Evolutionary conservation across 2,113 vertebrate genomes (phyloP).

Genomic region (Ibidorhyncha struthersii): DNA sequence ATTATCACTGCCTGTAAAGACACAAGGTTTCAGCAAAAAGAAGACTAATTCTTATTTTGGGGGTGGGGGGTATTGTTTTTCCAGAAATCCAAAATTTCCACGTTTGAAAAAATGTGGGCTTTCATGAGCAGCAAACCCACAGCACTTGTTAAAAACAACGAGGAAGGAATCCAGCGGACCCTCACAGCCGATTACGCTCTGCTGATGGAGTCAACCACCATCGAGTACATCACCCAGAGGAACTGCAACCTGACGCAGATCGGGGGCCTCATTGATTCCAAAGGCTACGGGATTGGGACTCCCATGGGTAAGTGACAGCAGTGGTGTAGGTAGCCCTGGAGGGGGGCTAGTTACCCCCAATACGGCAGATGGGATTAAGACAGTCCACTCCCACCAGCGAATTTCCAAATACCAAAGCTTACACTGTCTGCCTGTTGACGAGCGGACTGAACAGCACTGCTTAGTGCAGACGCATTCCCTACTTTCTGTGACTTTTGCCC

Average conservation of each 20-base stretch:
- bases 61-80: neutral
- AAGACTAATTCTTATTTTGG: neutral
- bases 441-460: neutral
- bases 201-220: conserved; percentile 96
- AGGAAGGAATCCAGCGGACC: conserved; percentile 95
- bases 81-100: conserved; percentile 98
- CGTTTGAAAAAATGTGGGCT: conserved; percentile 99
- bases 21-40: neutral
- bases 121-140: conserved; percentile 98
- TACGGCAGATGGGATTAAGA: too few species aligned
- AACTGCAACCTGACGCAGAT: conserved; percentile 99
- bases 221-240: conserved; percentile 92
- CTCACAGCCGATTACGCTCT: conserved; percentile 94
- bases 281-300: conserved; percentile 97
- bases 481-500: neutral
- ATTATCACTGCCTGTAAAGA: neutral
- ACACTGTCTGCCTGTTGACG: accelerated
- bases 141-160: conserved; percentile 92
- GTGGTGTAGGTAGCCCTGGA: accelerated
- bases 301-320: conserved; percentile 85
- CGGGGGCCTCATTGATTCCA: conserved; percentile 94
- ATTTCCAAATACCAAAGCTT: neutral
- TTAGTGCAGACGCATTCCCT: accelerated
- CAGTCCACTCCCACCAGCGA: neutral
- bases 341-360: neutral